A percentile compares a stretch with the other conserved stretches of the same genome.
These are phyloP conservation scores for Opisthograptis luteolata DNA, from an alignment of 2,888 invertebrate species.

Conservation along the genomic window DNA sequence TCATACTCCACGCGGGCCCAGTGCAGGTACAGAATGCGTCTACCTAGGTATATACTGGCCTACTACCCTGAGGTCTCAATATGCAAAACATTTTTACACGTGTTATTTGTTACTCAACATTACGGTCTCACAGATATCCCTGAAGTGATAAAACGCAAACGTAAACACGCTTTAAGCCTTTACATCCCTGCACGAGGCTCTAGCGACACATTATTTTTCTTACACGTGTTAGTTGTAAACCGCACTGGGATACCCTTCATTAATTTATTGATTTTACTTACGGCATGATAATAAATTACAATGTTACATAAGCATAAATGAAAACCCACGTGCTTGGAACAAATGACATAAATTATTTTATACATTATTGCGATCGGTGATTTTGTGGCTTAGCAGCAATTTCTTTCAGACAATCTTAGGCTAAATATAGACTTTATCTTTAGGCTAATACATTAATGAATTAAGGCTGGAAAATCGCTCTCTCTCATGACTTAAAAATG, in stretches of 20 bases:
- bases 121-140: constrained; percentile 6
- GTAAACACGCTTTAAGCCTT: constrained; percentile 10
- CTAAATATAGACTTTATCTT: too few relatives aligned
- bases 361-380: too few relatives aligned
- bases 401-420: too few relatives aligned
- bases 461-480: constrained; percentile 40
- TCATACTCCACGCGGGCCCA: too few relatives aligned
- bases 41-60: too few relatives aligned
- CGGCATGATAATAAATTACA: not conserved
- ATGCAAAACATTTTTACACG: constrained; percentile 21
- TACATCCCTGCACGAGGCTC: constrained; percentile 13
- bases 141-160: constrained; percentile 16
- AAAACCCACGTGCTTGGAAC: not conserved
- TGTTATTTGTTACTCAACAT: constrained; percentile 11
- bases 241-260: constrained; percentile 6
- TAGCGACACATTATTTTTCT: constrained; percentile 10
- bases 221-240: constrained; percentile 13
- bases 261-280: constrained; percentile 7
- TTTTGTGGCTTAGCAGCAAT: too few relatives aligned
- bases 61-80: constrained; percentile 1
- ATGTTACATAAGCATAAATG: not conserved
- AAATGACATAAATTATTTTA: too few relatives aligned
- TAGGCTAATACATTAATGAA: too few relatives aligned
- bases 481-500: constrained; percentile 41
- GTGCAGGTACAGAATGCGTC: too few relatives aligned